These are phyloP conservation scores for Orientallactaga sibirica DNA, from an alignment of 2,797 vertebrate species.

Conservation along the genomic window DNA sequence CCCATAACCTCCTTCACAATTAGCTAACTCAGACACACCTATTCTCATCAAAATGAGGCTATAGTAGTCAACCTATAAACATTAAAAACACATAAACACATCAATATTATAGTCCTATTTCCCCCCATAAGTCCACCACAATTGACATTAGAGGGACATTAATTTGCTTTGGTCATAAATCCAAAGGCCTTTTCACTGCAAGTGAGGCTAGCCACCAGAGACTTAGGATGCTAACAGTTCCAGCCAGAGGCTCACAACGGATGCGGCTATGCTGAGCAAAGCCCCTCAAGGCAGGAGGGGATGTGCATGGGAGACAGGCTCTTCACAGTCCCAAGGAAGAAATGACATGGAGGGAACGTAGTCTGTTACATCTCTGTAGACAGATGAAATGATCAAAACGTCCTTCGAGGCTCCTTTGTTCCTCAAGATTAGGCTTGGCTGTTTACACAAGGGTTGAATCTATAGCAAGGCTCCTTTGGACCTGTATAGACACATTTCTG, in stretches of 20 bases:
- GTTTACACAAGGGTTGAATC: background rate
- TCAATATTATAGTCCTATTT: slow-evolving; percentile 75
- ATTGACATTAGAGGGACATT: slow-evolving; percentile 76
- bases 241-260: background rate
- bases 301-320: background rate
- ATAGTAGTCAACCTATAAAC: slow-evolving; percentile 72
- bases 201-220: slow-evolving; percentile 77
- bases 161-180: slow-evolving; percentile 75
- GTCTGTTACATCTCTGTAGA: background rate
- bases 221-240: slow-evolving; percentile 67
- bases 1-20: slow-evolving; percentile 72
- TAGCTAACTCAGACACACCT: slow-evolving; percentile 80
- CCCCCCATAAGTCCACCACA: slow-evolving; percentile 69
- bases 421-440: background rate
- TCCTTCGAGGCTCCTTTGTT: background rate
- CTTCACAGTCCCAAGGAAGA: background rate
- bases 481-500: background rate
- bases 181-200: slow-evolving; percentile 43
- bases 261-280: background rate
- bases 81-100: slow-evolving; percentile 82
- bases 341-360: background rate
- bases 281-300: background rate
- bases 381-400: background rate
- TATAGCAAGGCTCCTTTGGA: background rate
- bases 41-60: slow-evolving; percentile 66